These are phyloP conservation scores for Pectinophora gossypiella DNA, from an alignment of 1,140 invertebrate species.

Conservation along the genomic window DNA sequence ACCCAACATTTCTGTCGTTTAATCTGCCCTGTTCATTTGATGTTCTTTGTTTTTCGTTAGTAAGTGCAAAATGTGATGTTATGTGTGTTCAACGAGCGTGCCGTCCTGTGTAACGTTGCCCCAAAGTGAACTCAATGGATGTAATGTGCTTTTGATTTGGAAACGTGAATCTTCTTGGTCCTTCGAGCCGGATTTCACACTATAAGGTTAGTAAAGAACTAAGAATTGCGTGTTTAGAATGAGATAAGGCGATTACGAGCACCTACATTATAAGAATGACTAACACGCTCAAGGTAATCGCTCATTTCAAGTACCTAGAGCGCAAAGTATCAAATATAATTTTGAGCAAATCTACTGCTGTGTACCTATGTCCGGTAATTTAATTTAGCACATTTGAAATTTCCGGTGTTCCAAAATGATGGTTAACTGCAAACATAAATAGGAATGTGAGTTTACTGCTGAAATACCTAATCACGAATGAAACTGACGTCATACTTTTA, in stretches of 20 bases:
- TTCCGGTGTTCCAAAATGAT: too few species aligned
- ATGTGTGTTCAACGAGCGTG: slow-evolving; percentile 55
- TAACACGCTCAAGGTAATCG: slow-evolving; percentile 25
- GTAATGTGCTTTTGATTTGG: slow-evolving; percentile 61
- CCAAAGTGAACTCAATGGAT: slow-evolving; percentile 53
- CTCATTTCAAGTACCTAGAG: too few species aligned
- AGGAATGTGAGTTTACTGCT: too few species aligned
- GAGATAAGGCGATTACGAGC: neutral
- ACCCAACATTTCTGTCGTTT: slow-evolving; percentile 37
- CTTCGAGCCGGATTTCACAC: slow-evolving; percentile 29
- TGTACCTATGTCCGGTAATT: too few species aligned
- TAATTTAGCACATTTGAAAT: neutral
- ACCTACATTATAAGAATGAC: slow-evolving; percentile 6
- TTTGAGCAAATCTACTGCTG: too few species aligned
- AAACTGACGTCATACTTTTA: neutral
- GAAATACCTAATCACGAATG: neutral
- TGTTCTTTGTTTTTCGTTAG: slow-evolving; percentile 40
- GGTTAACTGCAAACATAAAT: too few species aligned
- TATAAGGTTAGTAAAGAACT: slow-evolving; percentile 28
- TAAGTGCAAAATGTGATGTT: slow-evolving; percentile 69
- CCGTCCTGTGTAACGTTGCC: slow-evolving; percentile 55
- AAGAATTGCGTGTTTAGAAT: slow-evolving; percentile 17
- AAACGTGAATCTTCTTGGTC: slow-evolving; percentile 41
- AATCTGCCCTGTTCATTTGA: slow-evolving; percentile 37
- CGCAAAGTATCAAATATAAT: too few species aligned